These are phyloP conservation scores for Aphidius ervi DNA, from an alignment of 1,140 invertebrate species.

Conservation along the genomic window DNA sequence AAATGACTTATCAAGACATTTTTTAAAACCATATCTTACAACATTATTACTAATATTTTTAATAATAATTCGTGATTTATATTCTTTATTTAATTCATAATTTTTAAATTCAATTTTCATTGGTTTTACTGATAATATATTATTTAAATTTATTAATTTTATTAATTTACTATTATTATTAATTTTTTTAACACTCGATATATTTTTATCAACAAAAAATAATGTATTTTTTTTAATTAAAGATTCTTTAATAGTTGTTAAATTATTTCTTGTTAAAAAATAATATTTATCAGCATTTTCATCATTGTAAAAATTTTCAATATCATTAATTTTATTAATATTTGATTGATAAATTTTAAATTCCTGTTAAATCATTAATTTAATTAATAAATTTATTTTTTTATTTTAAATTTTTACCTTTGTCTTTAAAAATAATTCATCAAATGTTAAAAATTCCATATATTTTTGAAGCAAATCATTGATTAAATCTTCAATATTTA, in stretches of 20 bases:
- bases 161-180: too few relatives aligned
- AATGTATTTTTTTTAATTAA: too few relatives aligned
- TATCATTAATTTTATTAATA: background rate
- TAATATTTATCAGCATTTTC: background rate
- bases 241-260: background rate
- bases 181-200: too few relatives aligned
- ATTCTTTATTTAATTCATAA: conserved; percentile 18
- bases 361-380: background rate
- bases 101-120: background rate
- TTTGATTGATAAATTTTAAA: too few relatives aligned
- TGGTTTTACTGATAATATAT: too few relatives aligned
- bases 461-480: conserved; percentile 25
- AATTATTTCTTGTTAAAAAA: conserved; percentile 1
- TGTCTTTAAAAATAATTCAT: conserved; percentile 37
- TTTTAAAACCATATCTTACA: conserved; percentile 33
- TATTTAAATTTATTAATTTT: too few relatives aligned
- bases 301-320: conserved; percentile 3
- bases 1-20: conserved; percentile 24
- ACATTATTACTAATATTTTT: conserved; percentile 31
- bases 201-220: too few relatives aligned
- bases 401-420: conserved; percentile 31
- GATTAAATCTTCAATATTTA: conserved; percentile 18
- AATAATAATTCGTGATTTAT: conserved; percentile 32
- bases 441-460: conserved; percentile 28
- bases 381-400: conserved; percentile 2